phyloP scores from a whole-genome alignment of 2,888 invertebrate genomes.

The Entomobrya proxima region DNA sequence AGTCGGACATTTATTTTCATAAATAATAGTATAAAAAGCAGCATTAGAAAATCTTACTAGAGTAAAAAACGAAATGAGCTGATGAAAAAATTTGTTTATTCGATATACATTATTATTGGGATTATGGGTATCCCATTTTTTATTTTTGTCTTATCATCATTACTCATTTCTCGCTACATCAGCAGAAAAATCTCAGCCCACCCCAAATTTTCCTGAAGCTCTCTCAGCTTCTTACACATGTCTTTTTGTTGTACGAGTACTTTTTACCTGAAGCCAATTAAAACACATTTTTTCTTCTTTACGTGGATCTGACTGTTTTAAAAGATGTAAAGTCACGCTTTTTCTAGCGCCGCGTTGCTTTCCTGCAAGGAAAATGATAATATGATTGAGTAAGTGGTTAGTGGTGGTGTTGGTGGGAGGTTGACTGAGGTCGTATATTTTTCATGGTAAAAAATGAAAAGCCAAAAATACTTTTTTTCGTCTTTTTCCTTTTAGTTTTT shows the following conservation, averaged over 20 bases:
- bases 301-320: slow-evolving; percentile 27
- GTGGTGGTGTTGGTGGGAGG: slow-evolving; percentile 47
- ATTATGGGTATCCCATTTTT: slow-evolving; percentile 2
- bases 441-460: slow-evolving; percentile 19
- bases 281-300: slow-evolving; percentile 23
- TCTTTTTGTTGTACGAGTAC: no score
- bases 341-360: slow-evolving; percentile 24
- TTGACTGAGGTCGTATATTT: slow-evolving; percentile 40
- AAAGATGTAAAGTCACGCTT: slow-evolving; percentile 54
- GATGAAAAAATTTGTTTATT: not conserved
- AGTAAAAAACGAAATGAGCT: no score
- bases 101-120: not conserved
- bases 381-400: slow-evolving; percentile 18
- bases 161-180: slow-evolving; percentile 3
- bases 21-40: not conserved
- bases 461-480: slow-evolving; percentile 16
- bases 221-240: not conserved
- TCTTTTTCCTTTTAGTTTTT: not conserved
- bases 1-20: slow-evolving; percentile 58
- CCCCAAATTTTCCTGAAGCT: slow-evolving; percentile 36
- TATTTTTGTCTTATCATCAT: slow-evolving; percentile 38
- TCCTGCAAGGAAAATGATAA: slow-evolving; percentile 2
- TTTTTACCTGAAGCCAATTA: slow-evolving; percentile 52
- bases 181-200: slow-evolving; percentile 45
- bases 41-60: not conserved